Evolutionary conservation across 2,113 vertebrate genomes (phyloP), one percentile per base, ranked within the genome.

Genomic region (Pangasianodon hypophthalmus): DNA sequence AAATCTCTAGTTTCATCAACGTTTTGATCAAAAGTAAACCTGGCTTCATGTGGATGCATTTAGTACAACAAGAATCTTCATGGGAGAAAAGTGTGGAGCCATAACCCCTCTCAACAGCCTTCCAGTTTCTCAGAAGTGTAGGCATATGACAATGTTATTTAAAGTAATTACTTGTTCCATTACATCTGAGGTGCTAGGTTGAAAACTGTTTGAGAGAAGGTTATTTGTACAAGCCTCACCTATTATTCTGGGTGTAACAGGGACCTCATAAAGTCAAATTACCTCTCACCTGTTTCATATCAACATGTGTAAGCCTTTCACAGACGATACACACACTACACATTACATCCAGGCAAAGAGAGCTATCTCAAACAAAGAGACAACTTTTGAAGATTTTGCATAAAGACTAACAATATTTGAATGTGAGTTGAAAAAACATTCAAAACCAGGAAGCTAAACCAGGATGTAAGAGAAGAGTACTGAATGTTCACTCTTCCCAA

Each of bases 191-290:
- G 71, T 79, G 58, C 46, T 37, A 11, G 13, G 64, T 29, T 4
- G 48, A 37, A 56, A 88, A 83, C n/a, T 44, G 50, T 71, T n/a
- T 67, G 13, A 69, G n/a, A n/a, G 24, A 73, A 87, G 32, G 29
- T 84, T 26, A 73, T 73, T 84, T 73, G 21, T 84, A 46, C 62
- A 83, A 87, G 79, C 86, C 54, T 90, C 86, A 85, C 80, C 69
- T 77, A 77, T 79, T 90, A 90, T 90, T 90, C 86, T 73, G 87
- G 86, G 89, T 90, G 86, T 90, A 87, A 83, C 80, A 88, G 87
- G 37, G 32, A 82, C 64, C 46, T 24, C 50, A 60, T 71, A 37
- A 87, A 50, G 79, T 87, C 54, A 11, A 88, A 87, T 84, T 87
- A 90, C 29, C 52, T 46, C 80, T 75, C 80, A 62, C 44, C 67